Percentiles rank a stretch among this genome's conserved stretches.
Conservation (phyloP, 2,113 vertebrate species). For the Amblyopsis rosae region DNA sequence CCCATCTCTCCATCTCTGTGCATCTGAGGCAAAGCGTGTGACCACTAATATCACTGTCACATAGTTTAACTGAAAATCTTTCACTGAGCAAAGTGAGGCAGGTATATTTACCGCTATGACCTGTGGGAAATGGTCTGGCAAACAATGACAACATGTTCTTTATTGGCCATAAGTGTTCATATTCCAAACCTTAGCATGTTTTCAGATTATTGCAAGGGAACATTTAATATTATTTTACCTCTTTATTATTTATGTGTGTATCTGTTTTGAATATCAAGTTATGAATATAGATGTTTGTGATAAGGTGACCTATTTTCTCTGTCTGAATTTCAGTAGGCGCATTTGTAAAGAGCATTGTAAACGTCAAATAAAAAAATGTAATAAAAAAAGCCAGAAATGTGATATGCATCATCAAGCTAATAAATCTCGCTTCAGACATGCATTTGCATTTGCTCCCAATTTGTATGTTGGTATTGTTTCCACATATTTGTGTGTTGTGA, state of each 20-base stretch:
- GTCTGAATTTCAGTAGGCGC: constrained; percentile 19
- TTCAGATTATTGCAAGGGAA: constrained; percentile 26
- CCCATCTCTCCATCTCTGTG: no score
- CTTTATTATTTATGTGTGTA: constrained; percentile 21
- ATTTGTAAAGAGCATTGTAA: no score
- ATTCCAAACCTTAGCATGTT: constrained; percentile 13
- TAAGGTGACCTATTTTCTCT: constrained; percentile 38
- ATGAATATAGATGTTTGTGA: constrained; percentile 56
- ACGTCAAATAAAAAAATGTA: no score
- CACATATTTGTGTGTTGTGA: neutral
- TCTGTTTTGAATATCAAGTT: constrained; percentile 43
- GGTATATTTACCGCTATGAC: constrained; percentile 57
- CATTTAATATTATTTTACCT: constrained; percentile 27
- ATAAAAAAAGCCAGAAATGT: no score
- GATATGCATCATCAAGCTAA: no score
- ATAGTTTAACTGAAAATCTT: no score
- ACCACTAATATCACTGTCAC: no score
- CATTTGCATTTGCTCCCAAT: no score
- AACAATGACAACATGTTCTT: neutral
- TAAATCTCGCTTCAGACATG: no score
- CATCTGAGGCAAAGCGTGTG: no score
- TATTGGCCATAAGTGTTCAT: constrained; percentile 16
- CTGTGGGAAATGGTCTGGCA: constrained; percentile 49
- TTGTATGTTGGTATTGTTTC: neutral
- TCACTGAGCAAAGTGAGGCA: neutral